Percentiles rank a stretch among this genome's conserved stretches.
phyloP scores from a whole-genome alignment of 2,797 vertebrate species.

The Pseudomugil gertrudae region DNA sequence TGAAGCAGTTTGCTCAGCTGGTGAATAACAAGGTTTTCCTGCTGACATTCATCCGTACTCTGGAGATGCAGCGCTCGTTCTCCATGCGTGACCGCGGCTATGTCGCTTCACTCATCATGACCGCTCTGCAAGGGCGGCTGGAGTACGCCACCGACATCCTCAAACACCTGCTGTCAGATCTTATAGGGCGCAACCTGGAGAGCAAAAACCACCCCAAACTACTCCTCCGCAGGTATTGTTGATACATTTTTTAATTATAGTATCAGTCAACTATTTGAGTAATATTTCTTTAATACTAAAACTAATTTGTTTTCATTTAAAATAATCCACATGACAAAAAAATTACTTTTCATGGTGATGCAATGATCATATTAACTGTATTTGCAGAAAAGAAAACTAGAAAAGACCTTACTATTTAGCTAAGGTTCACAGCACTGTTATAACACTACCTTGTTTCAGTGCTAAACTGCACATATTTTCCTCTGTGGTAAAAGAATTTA shows the following conservation, averaged over 20 bases:
- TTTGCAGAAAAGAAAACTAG: not conserved
- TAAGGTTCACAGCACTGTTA: not conserved
- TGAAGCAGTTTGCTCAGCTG: constrained; percentile 95
- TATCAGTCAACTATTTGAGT: not conserved
- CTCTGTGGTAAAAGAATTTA: not conserved
- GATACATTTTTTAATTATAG: not conserved
- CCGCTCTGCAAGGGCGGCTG: constrained; percentile 90
- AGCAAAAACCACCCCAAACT: constrained; percentile 98
- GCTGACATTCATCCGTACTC: constrained; percentile 93
- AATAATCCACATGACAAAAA: not conserved
- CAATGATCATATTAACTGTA: not conserved
- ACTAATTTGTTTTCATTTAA: not conserved
- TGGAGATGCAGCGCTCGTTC: constrained; percentile 95
- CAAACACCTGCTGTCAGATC: constrained; percentile 94
- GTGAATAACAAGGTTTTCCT: constrained; percentile 97
- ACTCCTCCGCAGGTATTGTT: constrained; percentile 89
- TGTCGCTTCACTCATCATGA: constrained; percentile 96
- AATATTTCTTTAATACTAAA: not conserved
- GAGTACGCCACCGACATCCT: constrained; percentile 95
- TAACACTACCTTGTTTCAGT: not conserved
- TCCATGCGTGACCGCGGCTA: constrained; percentile 97
- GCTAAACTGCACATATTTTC: not conserved
- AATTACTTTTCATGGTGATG: not conserved
- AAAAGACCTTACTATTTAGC: not conserved
- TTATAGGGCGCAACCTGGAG: constrained; percentile 95